Evolutionary conservation across 2,113 vertebrate genomes (phyloP).

Genomic region (Bostrychus sinensis): DNA sequence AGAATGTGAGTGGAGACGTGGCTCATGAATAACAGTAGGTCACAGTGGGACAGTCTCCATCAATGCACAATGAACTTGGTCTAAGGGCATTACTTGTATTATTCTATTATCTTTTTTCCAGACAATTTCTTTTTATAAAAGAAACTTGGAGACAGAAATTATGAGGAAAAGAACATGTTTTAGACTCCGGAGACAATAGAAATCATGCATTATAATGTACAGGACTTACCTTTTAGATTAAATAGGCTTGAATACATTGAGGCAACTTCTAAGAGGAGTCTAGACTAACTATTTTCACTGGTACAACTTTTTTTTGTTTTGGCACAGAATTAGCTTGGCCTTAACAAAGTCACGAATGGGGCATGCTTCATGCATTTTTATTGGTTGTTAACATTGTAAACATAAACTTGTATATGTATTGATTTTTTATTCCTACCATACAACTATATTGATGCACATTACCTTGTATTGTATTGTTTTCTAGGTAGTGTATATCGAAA

Average conservation of each 20-base stretch:
- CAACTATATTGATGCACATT: no score
- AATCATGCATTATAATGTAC: neutral
- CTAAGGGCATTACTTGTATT: neutral
- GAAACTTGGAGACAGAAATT: neutral
- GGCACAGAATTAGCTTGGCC: no score
- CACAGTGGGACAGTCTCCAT: slow-evolving; percentile 7
- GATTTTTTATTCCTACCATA: no score
- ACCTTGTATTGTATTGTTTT: no score
- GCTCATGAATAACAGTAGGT: neutral
- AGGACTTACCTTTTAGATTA: neutral
- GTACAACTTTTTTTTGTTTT: no score
- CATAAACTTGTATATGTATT: no score
- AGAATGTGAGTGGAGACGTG: slow-evolving; percentile 19
- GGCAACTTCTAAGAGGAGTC: no score
- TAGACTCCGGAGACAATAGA: neutral
- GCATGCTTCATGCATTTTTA: no score
- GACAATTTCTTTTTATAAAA: neutral
- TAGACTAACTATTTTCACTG: no score
- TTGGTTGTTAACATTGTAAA: no score
- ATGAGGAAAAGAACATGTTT: neutral
- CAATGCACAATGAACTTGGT: neutral
- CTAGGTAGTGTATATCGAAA: no score
- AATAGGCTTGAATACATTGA: neutral
- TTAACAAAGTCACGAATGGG: no score
- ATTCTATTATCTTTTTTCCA: neutral